Evolutionary conservation across 2,888 invertebrate species (phyloP).

Genomic region (Agrotis segetum): DNA sequence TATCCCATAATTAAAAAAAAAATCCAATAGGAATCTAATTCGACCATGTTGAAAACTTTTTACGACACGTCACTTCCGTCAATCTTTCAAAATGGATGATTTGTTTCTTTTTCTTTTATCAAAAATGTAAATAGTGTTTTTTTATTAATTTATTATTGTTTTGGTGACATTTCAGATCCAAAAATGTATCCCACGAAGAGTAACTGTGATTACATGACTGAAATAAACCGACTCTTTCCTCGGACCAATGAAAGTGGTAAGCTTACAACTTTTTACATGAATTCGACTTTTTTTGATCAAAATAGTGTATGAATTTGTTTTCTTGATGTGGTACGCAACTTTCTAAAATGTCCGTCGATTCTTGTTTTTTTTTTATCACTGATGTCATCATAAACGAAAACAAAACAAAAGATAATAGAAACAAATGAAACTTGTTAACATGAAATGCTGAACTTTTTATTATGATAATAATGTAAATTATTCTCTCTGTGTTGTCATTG

Average conservation of each 20-base stretch:
- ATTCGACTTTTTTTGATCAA: not conserved
- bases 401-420: not conserved
- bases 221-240: constrained; percentile 78
- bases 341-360: not conserved
- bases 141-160: constrained; percentile 41
- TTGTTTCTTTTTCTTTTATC: constrained; percentile 22
- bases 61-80: constrained; percentile 36
- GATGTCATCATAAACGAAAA: not conserved
- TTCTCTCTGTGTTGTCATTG: not conserved
- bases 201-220: constrained; percentile 74
- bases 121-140: constrained; percentile 58
- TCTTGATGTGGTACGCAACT: not conserved
- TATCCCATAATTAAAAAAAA: too few species aligned
- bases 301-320: not conserved
- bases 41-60: constrained; percentile 3
- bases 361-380: not conserved
- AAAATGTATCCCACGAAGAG: constrained; percentile 80
- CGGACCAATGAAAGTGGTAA: constrained; percentile 76
- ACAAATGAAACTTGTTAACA: not conserved
- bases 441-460: constrained; percentile 18
- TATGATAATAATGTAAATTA: not conserved
- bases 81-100: constrained; percentile 54
- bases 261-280: constrained; percentile 37
- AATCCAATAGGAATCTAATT: not conserved
- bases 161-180: constrained; percentile 65